Percentiles rank a stretch among this genome's conserved stretches.
phyloP scores from a whole-genome alignment of 1,140 invertebrate species.

The Charaxes varanes region DNA sequence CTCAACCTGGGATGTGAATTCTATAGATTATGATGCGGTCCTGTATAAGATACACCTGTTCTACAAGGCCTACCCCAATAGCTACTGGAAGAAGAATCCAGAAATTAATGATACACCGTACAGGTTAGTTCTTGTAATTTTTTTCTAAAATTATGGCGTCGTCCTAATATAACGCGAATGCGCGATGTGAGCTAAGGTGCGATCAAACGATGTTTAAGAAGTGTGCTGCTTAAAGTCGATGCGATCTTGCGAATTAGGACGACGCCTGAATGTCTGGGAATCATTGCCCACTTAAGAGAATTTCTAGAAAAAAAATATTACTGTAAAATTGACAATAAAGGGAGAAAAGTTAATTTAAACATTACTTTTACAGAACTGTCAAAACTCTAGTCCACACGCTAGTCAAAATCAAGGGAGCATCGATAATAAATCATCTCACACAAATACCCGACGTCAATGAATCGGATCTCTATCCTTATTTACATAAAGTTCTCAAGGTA shows the following conservation, averaged over 20 bases:
- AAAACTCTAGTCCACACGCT: slow-evolving; percentile 94
- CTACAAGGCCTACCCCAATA: slow-evolving; percentile 87
- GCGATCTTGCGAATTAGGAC: too few relatives aligned
- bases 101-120: slow-evolving; percentile 82
- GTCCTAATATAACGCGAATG: too few relatives aligned
- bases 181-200: too few relatives aligned
- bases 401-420: slow-evolving; percentile 83
- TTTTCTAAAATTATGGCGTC: too few relatives aligned
- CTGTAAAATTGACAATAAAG: too few relatives aligned
- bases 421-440: slow-evolving; percentile 85
- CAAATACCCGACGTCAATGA: slow-evolving; percentile 86
- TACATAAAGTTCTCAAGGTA: slow-evolving; percentile 85
- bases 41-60: slow-evolving; percentile 90
- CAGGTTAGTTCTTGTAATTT: too few relatives aligned
- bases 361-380: slow-evolving; percentile 80
- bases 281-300: slow-evolving; percentile 3
- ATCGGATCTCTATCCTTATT: slow-evolving; percentile 87
- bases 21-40: slow-evolving; percentile 87
- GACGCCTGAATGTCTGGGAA: too few relatives aligned
- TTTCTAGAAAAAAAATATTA: slow-evolving; percentile 1
- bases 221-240: too few relatives aligned
- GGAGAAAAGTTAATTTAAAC: slow-evolving; percentile 3
- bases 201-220: too few relatives aligned
- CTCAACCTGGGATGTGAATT: slow-evolving; percentile 81
- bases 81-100: slow-evolving; percentile 84